These are phyloP conservation scores for Hydrozoanthus tunicans DNA, from an alignment of 64 coral and sea anemone genomes.

Conservation along the genomic window DNA sequence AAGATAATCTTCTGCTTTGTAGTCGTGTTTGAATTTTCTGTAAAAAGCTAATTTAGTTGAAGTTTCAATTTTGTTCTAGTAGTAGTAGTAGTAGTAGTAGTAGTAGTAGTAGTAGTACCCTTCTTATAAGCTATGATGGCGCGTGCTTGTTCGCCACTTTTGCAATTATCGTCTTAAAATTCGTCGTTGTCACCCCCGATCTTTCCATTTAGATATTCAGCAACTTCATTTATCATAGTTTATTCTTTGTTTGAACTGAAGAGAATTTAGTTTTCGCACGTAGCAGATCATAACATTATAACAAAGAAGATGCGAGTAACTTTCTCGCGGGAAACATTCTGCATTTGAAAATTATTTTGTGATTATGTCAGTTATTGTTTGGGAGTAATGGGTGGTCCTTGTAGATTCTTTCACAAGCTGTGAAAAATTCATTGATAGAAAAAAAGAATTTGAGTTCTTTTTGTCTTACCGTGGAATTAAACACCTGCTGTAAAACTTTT, in stretches of 20 bases:
- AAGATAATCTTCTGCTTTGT: too few species aligned
- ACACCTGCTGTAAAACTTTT: conserved; percentile 36
- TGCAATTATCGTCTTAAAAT: conserved; percentile 44
- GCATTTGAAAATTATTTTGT: conserved; percentile 6
- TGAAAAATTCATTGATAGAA: conserved; percentile 26
- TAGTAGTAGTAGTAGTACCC: too few species aligned
- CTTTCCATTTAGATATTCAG: conserved; percentile 24
- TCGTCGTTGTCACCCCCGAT: conserved; percentile 31
- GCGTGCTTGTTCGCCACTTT: conserved; percentile 32
- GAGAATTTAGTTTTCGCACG: conserved; percentile 44
- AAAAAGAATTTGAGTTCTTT: conserved; percentile 1
- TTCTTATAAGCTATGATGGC: not conserved
- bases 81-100: too few species aligned
- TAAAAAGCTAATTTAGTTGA: too few species aligned
- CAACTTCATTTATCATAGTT: conserved; percentile 41
- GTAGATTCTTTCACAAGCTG: conserved; percentile 31
- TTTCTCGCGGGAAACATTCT: not conserved
- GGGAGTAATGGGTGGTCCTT: conserved; percentile 10
- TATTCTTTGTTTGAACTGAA: conserved; percentile 41
- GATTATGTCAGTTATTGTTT: conserved; percentile 38
- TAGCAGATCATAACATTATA: conserved; percentile 32
- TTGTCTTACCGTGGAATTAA: not conserved
- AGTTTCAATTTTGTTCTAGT: too few species aligned
- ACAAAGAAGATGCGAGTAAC: conserved; percentile 7
- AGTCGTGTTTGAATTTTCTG: too few species aligned